phyloP scores from a whole-genome alignment of 2,113 vertebrate genomes.

The Enhydra lutris region DNA sequence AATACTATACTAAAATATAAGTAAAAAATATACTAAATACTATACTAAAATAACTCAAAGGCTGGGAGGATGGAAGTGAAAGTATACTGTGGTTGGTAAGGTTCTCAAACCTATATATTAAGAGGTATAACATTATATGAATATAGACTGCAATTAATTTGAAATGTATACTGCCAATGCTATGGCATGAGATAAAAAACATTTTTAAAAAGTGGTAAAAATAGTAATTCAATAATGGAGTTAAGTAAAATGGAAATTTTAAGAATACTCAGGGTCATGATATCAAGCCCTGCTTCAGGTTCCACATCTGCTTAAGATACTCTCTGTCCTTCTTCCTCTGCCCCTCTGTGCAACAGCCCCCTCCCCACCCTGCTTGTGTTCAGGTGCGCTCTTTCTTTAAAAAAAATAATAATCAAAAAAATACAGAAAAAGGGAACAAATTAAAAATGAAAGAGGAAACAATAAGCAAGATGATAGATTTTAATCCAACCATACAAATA shows the following conservation, averaged over 20 bases:
- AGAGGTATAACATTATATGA: not conserved
- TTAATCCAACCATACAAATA: not conserved
- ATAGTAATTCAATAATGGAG: not conserved
- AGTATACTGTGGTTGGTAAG: not conserved
- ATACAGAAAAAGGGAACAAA: not conserved
- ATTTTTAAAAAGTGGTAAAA: not conserved
- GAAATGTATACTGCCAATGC: not conserved
- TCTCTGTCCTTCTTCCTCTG: not conserved
- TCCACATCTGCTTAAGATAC: not conserved
- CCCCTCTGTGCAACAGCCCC: not conserved
- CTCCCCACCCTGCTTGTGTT: not conserved
- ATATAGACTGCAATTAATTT: not conserved
- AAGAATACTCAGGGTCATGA: not conserved
- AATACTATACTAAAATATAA: too few species aligned
- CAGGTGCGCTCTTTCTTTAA: not conserved
- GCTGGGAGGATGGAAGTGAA: not conserved
- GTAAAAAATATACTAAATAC: too few species aligned
- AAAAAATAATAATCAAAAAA: not conserved
- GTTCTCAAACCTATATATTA: not conserved
- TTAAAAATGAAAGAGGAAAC: not conserved
- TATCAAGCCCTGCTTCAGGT: not conserved
- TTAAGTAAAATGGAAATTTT: not conserved
- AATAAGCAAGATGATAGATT: not conserved
- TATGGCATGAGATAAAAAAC: not conserved
- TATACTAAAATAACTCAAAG: not conserved